Percentiles rank a stretch among this genome's conserved stretches.
These are phyloP conservation scores for Acipenser transmontanus DNA, from an alignment of 2,797 vertebrate genomes.

Conservation along the genomic window DNA sequence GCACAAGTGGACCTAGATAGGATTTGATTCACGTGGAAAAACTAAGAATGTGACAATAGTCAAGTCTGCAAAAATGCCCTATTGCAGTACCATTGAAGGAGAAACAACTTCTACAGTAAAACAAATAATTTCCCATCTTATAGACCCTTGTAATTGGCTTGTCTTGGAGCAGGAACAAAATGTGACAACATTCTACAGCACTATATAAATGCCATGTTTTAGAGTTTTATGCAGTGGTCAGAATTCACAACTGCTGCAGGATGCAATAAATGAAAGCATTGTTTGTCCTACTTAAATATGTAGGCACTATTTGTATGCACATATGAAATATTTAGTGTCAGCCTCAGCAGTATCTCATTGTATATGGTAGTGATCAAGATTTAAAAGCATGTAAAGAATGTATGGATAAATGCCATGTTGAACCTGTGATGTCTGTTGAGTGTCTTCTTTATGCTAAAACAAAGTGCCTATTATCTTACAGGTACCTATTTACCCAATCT, in stretches of 20 bases:
- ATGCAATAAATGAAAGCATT: slow-evolving; percentile 23
- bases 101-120: no score
- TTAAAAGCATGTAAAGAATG: slow-evolving; percentile 7
- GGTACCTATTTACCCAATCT: slow-evolving; percentile 80
- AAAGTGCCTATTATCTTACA: slow-evolving; percentile 39
- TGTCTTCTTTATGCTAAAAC: slow-evolving; percentile 20
- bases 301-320: slow-evolving; percentile 12
- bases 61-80: no score
- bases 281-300: slow-evolving; percentile 33
- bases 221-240: background rate
- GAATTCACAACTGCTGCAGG: background rate
- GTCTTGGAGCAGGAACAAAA: no score
- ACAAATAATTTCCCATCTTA: no score
- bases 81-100: no score
- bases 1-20: no score
- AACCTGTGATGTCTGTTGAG: slow-evolving; percentile 5
- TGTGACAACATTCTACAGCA: background rate
- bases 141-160: no score
- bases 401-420: slow-evolving; percentile 3
- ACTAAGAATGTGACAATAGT: no score
- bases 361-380: background rate
- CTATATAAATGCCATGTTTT: background rate
- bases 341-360: slow-evolving; percentile 3
- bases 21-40: no score
- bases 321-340: slow-evolving; percentile 7